Base-by-base conservation (phyloP, 2,113 vertebrate genomes). In the Pterocles orientalis region DNA sequence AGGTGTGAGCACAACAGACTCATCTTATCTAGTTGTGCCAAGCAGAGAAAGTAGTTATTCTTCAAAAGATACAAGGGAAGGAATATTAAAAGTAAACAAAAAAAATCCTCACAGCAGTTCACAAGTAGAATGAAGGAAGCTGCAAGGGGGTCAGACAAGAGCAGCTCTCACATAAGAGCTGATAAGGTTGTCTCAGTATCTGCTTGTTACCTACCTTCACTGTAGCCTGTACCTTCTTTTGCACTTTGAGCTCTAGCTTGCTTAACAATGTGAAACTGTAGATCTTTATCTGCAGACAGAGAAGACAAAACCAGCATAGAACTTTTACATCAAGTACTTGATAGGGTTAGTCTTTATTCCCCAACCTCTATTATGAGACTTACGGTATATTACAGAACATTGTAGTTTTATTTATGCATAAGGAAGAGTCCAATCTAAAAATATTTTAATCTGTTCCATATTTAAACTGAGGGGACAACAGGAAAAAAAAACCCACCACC, bases 261-360 rank as follows among this genome's bases (percentile, higher is more conserved):
- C 61, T 98, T 98, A 94, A 99, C 98, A 76, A 99, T 98, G 85
- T 98, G 98, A 87, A 99, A 98, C 90, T 99, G 99, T 18, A 98
- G 97, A 28, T 98, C 91, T 96, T 98, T 98, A 93, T 99, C 99
- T 99, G 94, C 71, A 91, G 28, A 23, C 66, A 95, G 89, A 86
- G n/a, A 95, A 82, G 61, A 84, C 41, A 95, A 57, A 45, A 79
- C 39, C 9, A 60, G 33, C 39, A 85, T 12, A 65, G 18, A 75
- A 56, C 16, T 71, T 68, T 18, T 72, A 86, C 3, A 48, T 20
- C 6, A 0, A 15, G 28, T 26, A 76, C 12, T 48, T 36, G 21
- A 23, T 1, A 45, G 5, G 1, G 1, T 41, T 41, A 56, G 23
- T 60, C 39, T 84, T 89, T 72, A 65, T 23, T 71, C 29, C 24